Conservation (phyloP, 2,888 invertebrate species). For the Metallyticus violacea region DNA sequence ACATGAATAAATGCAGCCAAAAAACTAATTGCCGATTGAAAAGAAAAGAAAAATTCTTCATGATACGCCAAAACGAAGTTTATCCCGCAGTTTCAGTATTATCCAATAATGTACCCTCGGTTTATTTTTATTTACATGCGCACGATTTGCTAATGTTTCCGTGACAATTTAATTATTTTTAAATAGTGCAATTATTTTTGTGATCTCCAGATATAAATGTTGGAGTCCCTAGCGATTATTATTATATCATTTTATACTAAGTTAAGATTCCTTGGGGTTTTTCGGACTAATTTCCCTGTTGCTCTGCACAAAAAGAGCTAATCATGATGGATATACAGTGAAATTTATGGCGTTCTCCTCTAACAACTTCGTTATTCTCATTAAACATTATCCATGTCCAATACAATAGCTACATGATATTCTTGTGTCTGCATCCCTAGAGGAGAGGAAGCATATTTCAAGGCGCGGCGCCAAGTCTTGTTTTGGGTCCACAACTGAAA, state of each 20-base stretch:
- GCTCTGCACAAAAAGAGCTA: not conserved
- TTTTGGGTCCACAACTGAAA: not conserved
- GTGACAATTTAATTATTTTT: too few species aligned
- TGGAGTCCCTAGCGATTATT: not conserved
- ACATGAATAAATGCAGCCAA: too few species aligned
- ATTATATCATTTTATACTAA: not conserved
- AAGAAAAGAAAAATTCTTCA: too few species aligned
- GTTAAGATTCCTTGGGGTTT: not conserved
- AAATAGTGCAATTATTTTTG: too few species aligned
- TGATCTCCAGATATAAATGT: too few species aligned
- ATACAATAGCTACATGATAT: not conserved
- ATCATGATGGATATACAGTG: not conserved
- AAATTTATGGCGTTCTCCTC: not conserved
- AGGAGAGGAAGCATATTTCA: not conserved
- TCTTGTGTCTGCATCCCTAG: not conserved
- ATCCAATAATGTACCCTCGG: too few species aligned
- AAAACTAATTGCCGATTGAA: too few species aligned
- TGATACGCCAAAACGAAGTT: too few species aligned
- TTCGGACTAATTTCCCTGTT: not conserved
- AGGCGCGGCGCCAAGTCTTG: slow-evolving; percentile 18
- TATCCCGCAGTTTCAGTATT: too few species aligned
- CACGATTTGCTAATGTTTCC: too few species aligned
- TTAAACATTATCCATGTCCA: not conserved
- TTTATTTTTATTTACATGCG: too few species aligned
- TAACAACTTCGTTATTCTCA: not conserved